Evolutionary conservation across 2,113 vertebrate genomes (phyloP), one percentile per base, ranked within the genome.

Genomic region (Laterallus jamaicensis): DNA sequence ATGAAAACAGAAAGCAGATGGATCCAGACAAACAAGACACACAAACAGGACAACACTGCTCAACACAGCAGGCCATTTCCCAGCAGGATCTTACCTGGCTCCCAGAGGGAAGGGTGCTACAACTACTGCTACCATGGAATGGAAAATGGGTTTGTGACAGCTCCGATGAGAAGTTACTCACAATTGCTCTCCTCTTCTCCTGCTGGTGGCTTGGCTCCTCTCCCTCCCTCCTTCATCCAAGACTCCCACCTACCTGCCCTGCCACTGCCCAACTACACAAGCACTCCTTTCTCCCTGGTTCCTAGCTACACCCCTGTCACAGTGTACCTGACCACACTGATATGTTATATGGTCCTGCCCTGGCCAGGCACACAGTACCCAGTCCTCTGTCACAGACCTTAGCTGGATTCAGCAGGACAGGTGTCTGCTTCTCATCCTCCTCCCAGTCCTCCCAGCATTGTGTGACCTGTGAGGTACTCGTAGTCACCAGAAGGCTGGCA

Each of bases 1-100:
- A 95, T 94, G 94, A 82, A 82, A 93, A 95, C 93, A 92, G 81
- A 96, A 95, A 96, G 94, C 95, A 87, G 89, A 82, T 82, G 93
- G 74, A 95, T 89, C 54, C 58, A 95, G 94, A 93, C 96, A 95
- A 89, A 93, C 77, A 87, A 92, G 50, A 31, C 0, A 5, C 95
- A 94, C 77, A 76, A 74, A 96, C 89, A 94, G 29, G 93, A 96
- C 94, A 95, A 95, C 94, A 92, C 25, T 75, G 95, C 91, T 92
- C 79, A 82, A 90, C 79, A 92, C 29, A 89, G 94, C 84, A 93
- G 70, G 90, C 86, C 86, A 71, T 90, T 82, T 92, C 88, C 80
- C 86, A 96, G 76, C 66, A 92, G 88, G 92, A 93, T 86, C 96
- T 95, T 96, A 96, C 88, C 95, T 93, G 69, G 54, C 56, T 97